Conservation (phyloP, 2,113 vertebrate species). For the Cochlearius cochlearius region DNA sequence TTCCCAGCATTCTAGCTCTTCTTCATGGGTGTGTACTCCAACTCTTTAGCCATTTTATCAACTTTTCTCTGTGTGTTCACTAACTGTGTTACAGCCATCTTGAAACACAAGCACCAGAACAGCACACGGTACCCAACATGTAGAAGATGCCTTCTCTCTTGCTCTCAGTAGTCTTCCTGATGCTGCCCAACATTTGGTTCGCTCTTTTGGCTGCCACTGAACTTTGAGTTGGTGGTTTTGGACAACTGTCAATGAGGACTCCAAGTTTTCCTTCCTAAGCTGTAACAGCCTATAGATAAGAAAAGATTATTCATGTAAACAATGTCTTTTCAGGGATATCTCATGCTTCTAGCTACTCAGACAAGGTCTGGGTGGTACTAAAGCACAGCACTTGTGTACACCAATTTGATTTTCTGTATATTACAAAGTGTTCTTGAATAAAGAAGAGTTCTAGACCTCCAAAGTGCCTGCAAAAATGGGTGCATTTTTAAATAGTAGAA, state of each 20-base stretch:
- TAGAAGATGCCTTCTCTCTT: not conserved
- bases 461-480: not conserved
- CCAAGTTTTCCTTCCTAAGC: not conserved
- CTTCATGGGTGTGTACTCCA: not conserved
- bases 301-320: not conserved
- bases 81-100: rapidly evolving
- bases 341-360: not conserved
- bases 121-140: rapidly evolving
- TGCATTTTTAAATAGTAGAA: not conserved
- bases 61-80: not conserved
- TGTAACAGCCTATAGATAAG: not conserved
- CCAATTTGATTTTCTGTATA: not conserved
- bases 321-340: not conserved
- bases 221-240: not conserved
- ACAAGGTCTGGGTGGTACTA: not conserved
- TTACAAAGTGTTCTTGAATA: not conserved
- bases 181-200: not conserved
- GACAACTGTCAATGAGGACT: not conserved
- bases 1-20: not conserved
- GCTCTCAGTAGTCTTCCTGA: not conserved
- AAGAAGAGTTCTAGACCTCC: not conserved
- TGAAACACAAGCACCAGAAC: not conserved
- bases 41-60: not conserved
- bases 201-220: not conserved
- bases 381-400: not conserved